phyloP scores from a whole-genome alignment of 2,888 invertebrate genomes.

The Lasioglossum calceatum region DNA sequence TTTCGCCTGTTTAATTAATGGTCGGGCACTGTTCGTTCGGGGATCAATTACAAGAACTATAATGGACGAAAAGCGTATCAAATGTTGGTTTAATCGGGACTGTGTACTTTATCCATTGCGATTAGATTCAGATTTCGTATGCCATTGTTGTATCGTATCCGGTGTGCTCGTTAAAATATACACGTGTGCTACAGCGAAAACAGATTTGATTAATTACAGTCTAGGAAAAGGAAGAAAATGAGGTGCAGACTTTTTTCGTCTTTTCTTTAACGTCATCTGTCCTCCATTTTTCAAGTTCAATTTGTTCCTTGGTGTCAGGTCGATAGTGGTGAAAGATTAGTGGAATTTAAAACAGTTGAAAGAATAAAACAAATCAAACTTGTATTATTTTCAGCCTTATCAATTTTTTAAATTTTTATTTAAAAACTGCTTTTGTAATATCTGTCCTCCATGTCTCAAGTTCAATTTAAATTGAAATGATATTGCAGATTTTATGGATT shows the following conservation, averaged over 20 bases:
- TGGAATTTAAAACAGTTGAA: too few relatives aligned
- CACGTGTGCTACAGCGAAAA: background rate
- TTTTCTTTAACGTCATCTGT: background rate
- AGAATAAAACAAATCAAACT: too few relatives aligned
- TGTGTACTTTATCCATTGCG: background rate
- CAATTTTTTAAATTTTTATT: too few relatives aligned
- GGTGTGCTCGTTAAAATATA: conserved; percentile 1
- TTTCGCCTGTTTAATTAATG: background rate
- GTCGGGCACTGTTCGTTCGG: background rate
- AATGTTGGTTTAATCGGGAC: background rate
- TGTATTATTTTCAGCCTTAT: too few relatives aligned
- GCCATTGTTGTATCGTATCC: background rate
- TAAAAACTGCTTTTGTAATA: too few relatives aligned
- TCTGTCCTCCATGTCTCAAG: too few relatives aligned
- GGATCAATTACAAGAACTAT: background rate
- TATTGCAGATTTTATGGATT: too few relatives aligned
- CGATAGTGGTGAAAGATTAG: too few relatives aligned
- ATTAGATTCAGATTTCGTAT: background rate
- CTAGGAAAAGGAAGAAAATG: background rate
- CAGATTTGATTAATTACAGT: background rate
- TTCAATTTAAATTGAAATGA: too few relatives aligned
- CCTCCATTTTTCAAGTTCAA: too few relatives aligned
- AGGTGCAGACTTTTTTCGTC: background rate
- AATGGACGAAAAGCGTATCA: background rate
- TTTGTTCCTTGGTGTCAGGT: too few relatives aligned